Evolutionary conservation across 2,888 invertebrate genomes (phyloP).

Genomic region (Xanthorhoe spadicearia): DNA sequence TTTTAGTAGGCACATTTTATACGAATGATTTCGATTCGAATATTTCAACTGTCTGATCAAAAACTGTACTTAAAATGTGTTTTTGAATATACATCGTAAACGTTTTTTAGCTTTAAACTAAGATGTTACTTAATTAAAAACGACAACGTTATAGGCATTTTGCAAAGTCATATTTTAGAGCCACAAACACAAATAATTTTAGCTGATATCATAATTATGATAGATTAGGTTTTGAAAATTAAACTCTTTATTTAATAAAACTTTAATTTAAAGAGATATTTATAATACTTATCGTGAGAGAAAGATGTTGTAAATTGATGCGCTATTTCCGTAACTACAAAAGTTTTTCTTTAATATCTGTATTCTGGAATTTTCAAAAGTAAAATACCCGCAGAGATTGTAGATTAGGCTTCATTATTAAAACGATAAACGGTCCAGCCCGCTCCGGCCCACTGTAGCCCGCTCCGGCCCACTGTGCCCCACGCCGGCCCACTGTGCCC

Average conservation of each 20-base stretch:
- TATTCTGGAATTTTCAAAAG: slow-evolving; percentile 25
- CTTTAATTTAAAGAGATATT: background rate
- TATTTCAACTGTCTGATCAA: too few species aligned
- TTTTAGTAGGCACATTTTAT: background rate
- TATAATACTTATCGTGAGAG: background rate
- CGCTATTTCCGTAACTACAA: slow-evolving; percentile 39
- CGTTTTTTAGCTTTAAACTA: too few species aligned
- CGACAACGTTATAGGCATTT: too few species aligned
- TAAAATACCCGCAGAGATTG: slow-evolving; percentile 28
- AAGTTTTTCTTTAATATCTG: slow-evolving; percentile 31
- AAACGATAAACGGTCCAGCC: slow-evolving; percentile 47
- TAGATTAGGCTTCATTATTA: slow-evolving; percentile 46
- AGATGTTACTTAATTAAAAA: too few species aligned
- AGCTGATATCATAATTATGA: too few species aligned
- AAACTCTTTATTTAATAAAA: background rate
- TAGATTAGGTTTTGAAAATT: too few species aligned
- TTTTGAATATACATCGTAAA: too few species aligned
- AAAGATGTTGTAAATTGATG: slow-evolving; percentile 30
- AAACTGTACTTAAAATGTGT: too few species aligned
- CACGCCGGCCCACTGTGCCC: slow-evolving; percentile 35
- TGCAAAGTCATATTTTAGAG: too few species aligned
- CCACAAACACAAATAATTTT: too few species aligned
- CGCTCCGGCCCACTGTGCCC: slow-evolving; percentile 30
- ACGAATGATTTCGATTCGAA: too few species aligned
- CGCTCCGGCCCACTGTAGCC: slow-evolving; percentile 35